Conservation (phyloP, 2,797 vertebrate genomes). For the Melanotaenia trifasciata region DNA sequence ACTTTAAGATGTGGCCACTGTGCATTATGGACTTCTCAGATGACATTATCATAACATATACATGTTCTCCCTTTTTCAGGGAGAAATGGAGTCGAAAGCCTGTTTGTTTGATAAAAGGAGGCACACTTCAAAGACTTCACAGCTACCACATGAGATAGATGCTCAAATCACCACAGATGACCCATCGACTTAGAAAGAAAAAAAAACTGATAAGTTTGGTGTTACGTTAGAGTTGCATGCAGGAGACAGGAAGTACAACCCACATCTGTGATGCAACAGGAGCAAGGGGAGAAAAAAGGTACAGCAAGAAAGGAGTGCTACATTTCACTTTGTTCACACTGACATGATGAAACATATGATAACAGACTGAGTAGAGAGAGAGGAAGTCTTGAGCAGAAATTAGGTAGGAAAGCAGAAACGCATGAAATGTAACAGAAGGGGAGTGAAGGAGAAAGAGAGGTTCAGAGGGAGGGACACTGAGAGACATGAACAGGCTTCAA, state of each 20-base stretch:
- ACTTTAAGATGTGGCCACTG: constrained; percentile 68
- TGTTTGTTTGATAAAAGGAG: constrained; percentile 36
- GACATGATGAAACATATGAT: constrained; percentile 75
- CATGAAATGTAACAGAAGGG: constrained; percentile 70
- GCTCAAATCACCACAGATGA: constrained; percentile 20
- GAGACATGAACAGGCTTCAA: constrained; percentile 77
- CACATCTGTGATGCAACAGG: constrained; percentile 71
- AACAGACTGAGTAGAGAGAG: constrained; percentile 54
- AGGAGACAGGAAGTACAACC: constrained; percentile 49
- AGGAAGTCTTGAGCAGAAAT: constrained; percentile 46
- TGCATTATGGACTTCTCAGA: constrained; percentile 57
- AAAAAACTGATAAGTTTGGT: constrained; percentile 18
- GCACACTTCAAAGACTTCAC: constrained; percentile 33
- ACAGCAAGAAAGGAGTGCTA: constrained; percentile 43
- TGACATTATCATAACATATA: constrained; percentile 61
- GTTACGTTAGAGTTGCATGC: constrained; percentile 72
- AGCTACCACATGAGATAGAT: constrained; percentile 24
- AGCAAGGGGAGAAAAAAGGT: constrained; percentile 38
- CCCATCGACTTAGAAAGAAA: constrained; percentile 28
- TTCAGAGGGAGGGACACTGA: constrained; percentile 70
- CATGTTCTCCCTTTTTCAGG: constrained; percentile 18
- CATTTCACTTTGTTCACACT: constrained; percentile 73
- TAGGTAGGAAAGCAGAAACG: constrained; percentile 57
- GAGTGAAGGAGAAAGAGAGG: constrained; percentile 61
- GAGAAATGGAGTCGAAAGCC: constrained; percentile 9